Evolutionary conservation across 2,797 vertebrate species (phyloP), one percentile per base, ranked within the genome.

Genomic region (Pyrocephalus nanus): DNA sequence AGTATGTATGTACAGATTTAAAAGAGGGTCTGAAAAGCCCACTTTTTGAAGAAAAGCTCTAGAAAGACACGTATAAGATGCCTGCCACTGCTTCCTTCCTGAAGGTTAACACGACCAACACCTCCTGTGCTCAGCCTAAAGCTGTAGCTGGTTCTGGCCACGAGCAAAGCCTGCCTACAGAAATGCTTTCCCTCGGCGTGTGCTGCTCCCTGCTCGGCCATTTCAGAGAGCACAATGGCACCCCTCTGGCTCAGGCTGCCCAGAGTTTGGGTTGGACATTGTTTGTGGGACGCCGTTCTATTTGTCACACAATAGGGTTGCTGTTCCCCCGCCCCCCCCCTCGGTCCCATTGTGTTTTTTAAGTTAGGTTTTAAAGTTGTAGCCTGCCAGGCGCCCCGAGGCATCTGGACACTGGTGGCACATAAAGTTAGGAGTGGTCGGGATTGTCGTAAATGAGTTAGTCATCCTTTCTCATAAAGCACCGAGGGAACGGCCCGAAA

Each of bases 381-480:
- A 92, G 89, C 58, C 89, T 86, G 73, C 78, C 87, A 91, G 81
- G 78, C 34, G 0, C 84, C 84, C 72, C 29, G 15, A 83, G 91
- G 89, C 95, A 94, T 88, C 69, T 74, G 92, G 87, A 61, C 86
- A 77, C 57, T 80, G 95, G 53, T 84, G 76, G 61, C 85, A 62
- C 62, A 82, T 92, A 86, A 93, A 94, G 65, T 83, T 94, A 80
- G 72, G 90, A 55, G 72, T 60, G 82, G 48, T 90, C 69, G 58
- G 74, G 64, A 61, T 87, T 91, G 71, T 84, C 0, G 0, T 91
- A 94, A 93, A 89, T 92, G 88, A 91, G 75, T 90, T 94, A 91
- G 89, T 96, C 78, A 96, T 94, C 91, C 93, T 87, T 93, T 80
- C 82, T 93, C 72, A 83, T 86, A 81, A 93, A 88, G 77, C 86